Percentiles rank a stretch among this genome's conserved stretches.
Conservation (phyloP, 2,113 vertebrate genomes). For the Serinus canaria region DNA sequence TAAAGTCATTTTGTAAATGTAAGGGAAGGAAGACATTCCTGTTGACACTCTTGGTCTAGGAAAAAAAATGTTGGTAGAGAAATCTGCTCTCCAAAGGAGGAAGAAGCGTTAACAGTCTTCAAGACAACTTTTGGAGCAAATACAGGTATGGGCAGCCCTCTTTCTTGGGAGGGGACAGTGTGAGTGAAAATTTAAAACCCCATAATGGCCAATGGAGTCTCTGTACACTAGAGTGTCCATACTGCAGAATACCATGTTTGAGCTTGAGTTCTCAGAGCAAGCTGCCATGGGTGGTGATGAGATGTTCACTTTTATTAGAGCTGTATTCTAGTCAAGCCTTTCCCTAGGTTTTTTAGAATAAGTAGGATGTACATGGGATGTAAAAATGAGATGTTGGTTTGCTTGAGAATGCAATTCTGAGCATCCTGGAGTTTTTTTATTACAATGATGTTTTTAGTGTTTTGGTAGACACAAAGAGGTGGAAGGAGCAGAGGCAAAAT, state of each 20-base stretch:
- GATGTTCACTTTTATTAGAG: background rate
- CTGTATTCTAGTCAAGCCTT: background rate
- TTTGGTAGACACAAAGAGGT: conserved; percentile 9
- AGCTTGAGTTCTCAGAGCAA: background rate
- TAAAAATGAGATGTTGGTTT: background rate
- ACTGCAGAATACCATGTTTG: background rate
- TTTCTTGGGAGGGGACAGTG: background rate
- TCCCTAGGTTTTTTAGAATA: background rate
- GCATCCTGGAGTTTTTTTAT: background rate
- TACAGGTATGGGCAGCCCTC: background rate
- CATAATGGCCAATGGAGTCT: background rate
- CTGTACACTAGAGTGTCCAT: background rate
- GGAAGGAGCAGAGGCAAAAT: background rate
- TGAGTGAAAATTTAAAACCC: background rate
- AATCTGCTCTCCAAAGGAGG: background rate
- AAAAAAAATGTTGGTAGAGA: background rate
- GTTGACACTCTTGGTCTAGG: background rate
- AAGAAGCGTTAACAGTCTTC: background rate
- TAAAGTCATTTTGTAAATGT: background rate
- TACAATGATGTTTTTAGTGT: background rate
- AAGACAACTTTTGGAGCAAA: background rate
- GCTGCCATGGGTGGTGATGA: background rate
- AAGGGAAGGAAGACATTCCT: background rate
- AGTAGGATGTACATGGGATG: background rate
- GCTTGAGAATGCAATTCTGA: conserved; percentile 3